Conservation (phyloP, 1,140 invertebrate genomes). For the Steinernema khuongi region DNA sequence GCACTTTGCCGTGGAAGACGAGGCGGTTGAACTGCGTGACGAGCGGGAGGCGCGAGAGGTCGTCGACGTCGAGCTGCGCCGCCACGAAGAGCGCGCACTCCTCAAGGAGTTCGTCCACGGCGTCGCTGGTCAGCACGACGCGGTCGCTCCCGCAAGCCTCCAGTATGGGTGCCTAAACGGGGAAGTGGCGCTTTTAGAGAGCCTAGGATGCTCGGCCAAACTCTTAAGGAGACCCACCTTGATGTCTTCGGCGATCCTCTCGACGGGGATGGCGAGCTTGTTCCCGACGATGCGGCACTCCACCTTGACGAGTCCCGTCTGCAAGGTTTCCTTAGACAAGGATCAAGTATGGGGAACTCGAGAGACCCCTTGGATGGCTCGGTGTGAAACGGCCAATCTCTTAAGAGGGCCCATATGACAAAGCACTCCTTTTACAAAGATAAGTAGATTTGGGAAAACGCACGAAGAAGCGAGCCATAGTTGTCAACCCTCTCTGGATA, state of each 20-base stretch:
- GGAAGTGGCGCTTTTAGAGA: background rate
- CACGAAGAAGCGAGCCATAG: too few relatives aligned
- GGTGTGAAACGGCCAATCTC: too few relatives aligned
- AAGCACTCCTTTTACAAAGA: too few relatives aligned
- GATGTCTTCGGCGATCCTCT: background rate
- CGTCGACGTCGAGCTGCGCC: background rate
- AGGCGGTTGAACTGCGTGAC: background rate
- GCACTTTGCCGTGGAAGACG: background rate
- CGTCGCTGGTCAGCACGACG: background rate
- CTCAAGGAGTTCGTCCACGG: background rate
- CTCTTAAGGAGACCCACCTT: background rate
- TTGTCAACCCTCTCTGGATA: too few relatives aligned
- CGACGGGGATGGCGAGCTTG: background rate
- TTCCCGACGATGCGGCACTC: background rate
- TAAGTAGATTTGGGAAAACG: too few relatives aligned
- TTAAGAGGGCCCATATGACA: too few relatives aligned
- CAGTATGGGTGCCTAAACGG: background rate
- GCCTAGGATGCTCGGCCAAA: too few relatives aligned
- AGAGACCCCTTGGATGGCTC: too few relatives aligned
- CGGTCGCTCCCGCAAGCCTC: background rate
- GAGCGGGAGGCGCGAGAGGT: background rate
- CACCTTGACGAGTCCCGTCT: background rate
- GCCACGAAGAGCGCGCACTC: background rate
- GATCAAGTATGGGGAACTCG: background rate
- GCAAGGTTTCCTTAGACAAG: background rate